Conservation (phyloP, 2,113 vertebrate genomes). For the Ailurus styani region DNA sequence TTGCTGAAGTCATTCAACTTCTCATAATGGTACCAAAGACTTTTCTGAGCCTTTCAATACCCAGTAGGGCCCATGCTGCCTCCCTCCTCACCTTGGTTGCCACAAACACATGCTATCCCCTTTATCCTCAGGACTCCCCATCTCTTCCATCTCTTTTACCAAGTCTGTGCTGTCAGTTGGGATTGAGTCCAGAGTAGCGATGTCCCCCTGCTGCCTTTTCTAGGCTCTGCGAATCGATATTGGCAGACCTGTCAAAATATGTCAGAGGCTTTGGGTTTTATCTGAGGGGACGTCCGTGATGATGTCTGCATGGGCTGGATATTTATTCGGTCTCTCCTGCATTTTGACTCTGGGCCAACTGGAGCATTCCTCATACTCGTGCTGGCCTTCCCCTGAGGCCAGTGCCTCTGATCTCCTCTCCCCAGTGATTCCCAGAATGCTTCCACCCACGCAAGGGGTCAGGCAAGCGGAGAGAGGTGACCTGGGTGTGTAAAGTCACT, state of each 20-base stretch:
- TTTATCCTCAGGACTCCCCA: not conserved
- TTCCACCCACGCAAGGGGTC: not conserved
- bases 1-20: rapidly evolving
- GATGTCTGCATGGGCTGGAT: not conserved
- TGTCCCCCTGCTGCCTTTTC: not conserved
- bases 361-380: not conserved
- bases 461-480: not conserved
- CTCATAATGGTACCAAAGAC: rapidly evolving
- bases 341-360: not conserved
- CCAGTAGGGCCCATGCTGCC: rapidly evolving
- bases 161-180: not conserved
- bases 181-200: not conserved
- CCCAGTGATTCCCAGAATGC: not conserved
- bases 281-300: not conserved
- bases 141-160: not conserved
- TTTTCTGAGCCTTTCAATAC: not conserved
- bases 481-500: not conserved
- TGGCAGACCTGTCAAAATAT: not conserved
- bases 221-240: not conserved
- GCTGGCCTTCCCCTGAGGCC: not conserved
- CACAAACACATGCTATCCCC: rapidly evolving
- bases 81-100: no score
- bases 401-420: not conserved
- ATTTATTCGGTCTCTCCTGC: not conserved
- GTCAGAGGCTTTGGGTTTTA: not conserved